Base-by-base conservation (phyloP, 2,113 vertebrate genomes). In the Corythornis madagascariensis region DNA sequence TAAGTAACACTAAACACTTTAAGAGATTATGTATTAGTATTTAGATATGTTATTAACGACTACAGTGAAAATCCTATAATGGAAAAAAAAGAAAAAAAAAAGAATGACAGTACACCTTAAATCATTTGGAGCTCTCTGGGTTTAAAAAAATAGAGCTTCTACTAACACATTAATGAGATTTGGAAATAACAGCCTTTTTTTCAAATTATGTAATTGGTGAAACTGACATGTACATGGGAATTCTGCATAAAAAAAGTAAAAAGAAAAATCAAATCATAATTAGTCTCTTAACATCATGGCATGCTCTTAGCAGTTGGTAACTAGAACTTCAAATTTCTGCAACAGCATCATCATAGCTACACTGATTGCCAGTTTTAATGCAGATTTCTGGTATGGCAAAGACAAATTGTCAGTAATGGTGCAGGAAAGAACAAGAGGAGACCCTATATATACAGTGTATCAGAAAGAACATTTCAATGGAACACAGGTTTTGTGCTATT, bases 371-470 rank as follows among this genome's bases (percentile, higher is more conserved):
- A 66, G 52, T 60, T 90, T 80, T 56, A 74, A 69, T 22, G 13
- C 48, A 87, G 25, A 66, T 3, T 56, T 66, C 16, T 61, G 7
- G 16, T 16, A 35, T 7, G 14, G 29, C 28, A 77, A 61, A 65
- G 19, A 38, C 7, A 60, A 67, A 61, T 0, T 38, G 10, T 5
- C 4, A 7, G 7, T 17, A 10, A 19, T 10, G 9, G 9, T 29
- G 66, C 20, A 31, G 25, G 13, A 77, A 2, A 86, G 13, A 86
- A 40, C 16, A 71, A 69, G 3, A 43, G 16, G 70, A 74, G 75
- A 22, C 5, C 28, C 33, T 12, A 8, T 10, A 28, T 3, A 15
- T 3, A n/a, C 1, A 5, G 7, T 6, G 5, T 60, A 72, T 80
- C 21, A 88, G 28, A 64, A 85, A 63, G 24, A 55, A 56, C 9